phyloP scores from a whole-genome alignment of 2,113 vertebrate species.

The Empidonax traillii region DNA sequence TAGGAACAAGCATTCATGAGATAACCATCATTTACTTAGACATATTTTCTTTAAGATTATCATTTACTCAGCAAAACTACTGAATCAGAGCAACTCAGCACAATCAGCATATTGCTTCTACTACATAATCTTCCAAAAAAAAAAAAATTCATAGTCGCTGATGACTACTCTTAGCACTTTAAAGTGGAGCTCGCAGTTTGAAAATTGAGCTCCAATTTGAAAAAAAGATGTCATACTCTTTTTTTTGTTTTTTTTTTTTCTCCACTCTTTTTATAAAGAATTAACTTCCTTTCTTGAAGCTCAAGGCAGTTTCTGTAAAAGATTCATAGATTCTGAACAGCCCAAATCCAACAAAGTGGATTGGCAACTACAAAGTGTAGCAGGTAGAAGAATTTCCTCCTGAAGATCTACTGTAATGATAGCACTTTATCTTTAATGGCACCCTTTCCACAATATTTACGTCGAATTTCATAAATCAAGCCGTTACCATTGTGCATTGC shows the following conservation, averaged over 20 bases:
- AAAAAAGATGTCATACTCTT: neutral
- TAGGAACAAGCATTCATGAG: neutral
- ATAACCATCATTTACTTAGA: neutral
- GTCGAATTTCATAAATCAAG: neutral
- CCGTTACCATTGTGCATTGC: neutral
- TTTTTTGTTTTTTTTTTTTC: fast-evolving
- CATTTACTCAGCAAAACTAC: neutral
- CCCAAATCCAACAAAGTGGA: neutral
- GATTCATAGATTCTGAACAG: neutral
- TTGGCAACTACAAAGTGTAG: neutral
- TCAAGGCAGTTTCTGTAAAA: neutral
- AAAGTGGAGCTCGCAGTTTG: neutral
- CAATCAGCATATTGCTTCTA: neutral
- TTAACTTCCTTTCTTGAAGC: neutral
- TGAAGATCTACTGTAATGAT: neutral
- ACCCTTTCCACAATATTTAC: neutral
- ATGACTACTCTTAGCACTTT: neutral
- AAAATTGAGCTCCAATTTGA: neutral
- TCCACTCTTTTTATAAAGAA: neutral
- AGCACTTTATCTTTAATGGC: neutral
- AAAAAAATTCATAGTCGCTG: neutral
- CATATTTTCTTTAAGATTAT: neutral
- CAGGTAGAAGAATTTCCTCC: neutral
- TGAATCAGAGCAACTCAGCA: neutral
- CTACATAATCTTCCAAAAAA: neutral